Percentiles rank a stretch among this genome's conserved stretches.
Conservation (phyloP, 2,113 vertebrate species). For the Nannobrachium achirus region DNA sequence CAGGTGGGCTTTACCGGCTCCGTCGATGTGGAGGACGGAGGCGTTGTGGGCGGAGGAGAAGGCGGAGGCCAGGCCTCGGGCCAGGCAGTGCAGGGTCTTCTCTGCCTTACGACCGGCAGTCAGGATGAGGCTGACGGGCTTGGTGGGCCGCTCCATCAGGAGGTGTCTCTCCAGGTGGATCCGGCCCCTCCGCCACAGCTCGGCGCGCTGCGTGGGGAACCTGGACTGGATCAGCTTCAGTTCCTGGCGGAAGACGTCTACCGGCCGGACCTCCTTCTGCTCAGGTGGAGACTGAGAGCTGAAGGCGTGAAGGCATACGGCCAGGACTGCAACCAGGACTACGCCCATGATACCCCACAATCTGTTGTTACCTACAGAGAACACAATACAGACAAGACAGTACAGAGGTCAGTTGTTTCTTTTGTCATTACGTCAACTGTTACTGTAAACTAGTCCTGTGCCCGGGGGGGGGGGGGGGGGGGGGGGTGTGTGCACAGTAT, state of each 20-base stretch:
- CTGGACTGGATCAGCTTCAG: constrained; percentile 73
- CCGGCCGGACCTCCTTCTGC: background rate
- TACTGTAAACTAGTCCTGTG: too few species aligned
- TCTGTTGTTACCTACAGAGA: constrained; percentile 26
- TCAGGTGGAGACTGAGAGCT: constrained; percentile 10
- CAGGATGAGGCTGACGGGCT: constrained; percentile 90
- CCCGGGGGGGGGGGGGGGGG: too few species aligned
- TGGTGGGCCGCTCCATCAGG: constrained; percentile 68
- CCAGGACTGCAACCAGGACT: background rate
- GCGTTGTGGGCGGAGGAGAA: constrained; percentile 78
- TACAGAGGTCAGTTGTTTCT: too few species aligned
- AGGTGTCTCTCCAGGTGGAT: constrained; percentile 88
- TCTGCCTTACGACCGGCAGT: constrained; percentile 78
- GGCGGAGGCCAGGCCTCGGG: constrained; percentile 76
- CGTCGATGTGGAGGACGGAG: constrained; percentile 79
- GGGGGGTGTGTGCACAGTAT: too few species aligned
- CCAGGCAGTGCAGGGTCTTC: constrained; percentile 86
- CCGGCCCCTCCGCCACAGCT: constrained; percentile 85
- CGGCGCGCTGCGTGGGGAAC: constrained; percentile 84
- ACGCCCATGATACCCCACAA: background rate
- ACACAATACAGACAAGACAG: background rate
- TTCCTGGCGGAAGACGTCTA: constrained; percentile 60
- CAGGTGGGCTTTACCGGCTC: constrained; percentile 62
- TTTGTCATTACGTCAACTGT: too few species aligned
- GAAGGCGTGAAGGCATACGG: background rate